Evolutionary conservation across 2,888 invertebrate genomes (phyloP), one percentile per base, ranked within the genome.

Genomic region (Andrena hattorfiana): DNA sequence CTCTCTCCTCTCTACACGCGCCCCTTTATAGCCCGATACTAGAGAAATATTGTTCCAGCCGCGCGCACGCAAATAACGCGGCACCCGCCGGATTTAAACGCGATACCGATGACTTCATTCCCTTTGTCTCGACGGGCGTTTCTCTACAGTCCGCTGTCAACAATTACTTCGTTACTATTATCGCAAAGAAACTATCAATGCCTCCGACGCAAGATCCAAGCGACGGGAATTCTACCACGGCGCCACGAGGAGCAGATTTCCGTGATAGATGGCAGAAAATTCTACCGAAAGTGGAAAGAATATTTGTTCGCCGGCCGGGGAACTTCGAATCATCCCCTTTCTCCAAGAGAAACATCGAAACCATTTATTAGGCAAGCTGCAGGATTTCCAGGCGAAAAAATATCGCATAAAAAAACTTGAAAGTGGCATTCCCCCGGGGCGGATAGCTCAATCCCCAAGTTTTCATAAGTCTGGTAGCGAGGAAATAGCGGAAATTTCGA

Each of bases 11-110:
- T 35, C 69, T 16, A 28, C 74, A 35, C 79, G 64, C 77, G 54
- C 72, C 66, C 54, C 68, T 87, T 83, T 83, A 84, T 76, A 67
- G 67, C 60, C 35, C 67, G 75, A 84, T 69, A 71, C 71, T 69
- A 60, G 78, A 75, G 86, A 86, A 86, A 86, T 87, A 86, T 86
- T 86, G 83, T 85, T 87, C 79, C 85, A 87, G 66, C 66, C 66
- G 66, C 48, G 30, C n/a, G 78, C 59, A 73, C 81, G 78, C 66
- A 51, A 73, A 62, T 66, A 76, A 59, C 60, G 26, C 32, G 35
- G 8, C 62, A 49, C 48, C 49, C 20, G 49, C 20, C 56, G 48
- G 30, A 75, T 67, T 81, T 71, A n/a, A 48, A 28, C 64, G 23
- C 28, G 28, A 48, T 35, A 28, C 62, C 30, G n/a, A 60, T 68